Percentiles rank a stretch among this genome's conserved stretches.
phyloP scores from a whole-genome alignment of 1,140 invertebrate genomes.

The Trachelipus rathkii region DNA sequence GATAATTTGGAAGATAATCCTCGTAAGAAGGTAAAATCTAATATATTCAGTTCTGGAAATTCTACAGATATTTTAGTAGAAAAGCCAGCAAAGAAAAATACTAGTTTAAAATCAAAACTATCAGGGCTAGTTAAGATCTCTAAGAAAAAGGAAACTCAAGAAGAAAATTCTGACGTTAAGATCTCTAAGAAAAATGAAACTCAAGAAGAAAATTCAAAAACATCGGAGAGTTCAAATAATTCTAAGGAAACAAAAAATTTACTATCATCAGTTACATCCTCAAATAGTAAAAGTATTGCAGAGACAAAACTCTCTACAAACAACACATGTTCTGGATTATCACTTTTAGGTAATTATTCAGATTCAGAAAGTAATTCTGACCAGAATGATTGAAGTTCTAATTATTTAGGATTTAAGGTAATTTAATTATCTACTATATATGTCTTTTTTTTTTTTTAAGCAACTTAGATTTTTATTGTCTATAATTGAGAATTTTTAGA shows the following conservation, averaged over 20 bases:
- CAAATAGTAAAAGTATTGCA: background rate
- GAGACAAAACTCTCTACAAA: background rate
- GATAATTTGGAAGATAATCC: slow-evolving; percentile 26
- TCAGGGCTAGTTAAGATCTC: slow-evolving; percentile 28
- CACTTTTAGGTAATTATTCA: background rate
- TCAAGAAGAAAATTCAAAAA: background rate
- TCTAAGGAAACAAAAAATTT: background rate
- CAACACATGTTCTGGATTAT: background rate
- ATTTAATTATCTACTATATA: too few species aligned
- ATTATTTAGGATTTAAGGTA: too few species aligned
- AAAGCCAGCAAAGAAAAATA: slow-evolving; percentile 20
- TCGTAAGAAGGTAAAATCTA: slow-evolving; percentile 31
- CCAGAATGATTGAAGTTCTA: background rate
- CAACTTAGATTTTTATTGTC: too few species aligned
- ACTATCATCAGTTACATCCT: background rate
- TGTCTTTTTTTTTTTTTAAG: too few species aligned
- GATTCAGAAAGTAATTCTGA: background rate
- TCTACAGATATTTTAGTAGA: background rate
- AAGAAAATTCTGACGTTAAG: background rate
- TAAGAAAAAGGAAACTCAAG: background rate
- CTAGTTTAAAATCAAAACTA: slow-evolving; percentile 31
- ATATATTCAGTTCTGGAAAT: background rate
- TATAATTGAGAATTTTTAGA: too few species aligned
- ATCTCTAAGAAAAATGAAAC: background rate
- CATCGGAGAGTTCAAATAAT: background rate